phyloP scores from a whole-genome alignment of 1,140 invertebrate genomes.

The Oryzaephilus surinamensis region DNA sequence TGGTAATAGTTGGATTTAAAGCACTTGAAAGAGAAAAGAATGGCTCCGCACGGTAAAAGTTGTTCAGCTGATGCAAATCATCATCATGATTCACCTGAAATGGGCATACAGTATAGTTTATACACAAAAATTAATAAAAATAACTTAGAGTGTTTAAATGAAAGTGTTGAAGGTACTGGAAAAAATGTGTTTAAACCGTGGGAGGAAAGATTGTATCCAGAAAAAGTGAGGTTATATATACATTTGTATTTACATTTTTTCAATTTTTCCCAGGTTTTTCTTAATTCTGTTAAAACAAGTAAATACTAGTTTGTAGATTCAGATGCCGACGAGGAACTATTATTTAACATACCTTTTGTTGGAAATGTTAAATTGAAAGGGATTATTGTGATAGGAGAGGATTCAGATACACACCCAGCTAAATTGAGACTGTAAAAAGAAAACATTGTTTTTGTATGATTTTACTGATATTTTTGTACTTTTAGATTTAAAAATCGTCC shows the following conservation, averaged over 20 bases:
- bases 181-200: conserved; percentile 86
- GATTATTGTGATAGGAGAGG: conserved; percentile 79
- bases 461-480: conserved; percentile 16
- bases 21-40: too few species aligned
- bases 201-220: conserved; percentile 69
- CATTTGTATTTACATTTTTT: conserved; percentile 5
- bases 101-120: conserved; percentile 77
- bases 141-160: conserved; percentile 88
- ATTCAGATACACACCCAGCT: conserved; percentile 71
- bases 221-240: conserved; percentile 33
- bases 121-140: conserved; percentile 81
- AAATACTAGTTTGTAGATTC: conserved; percentile 83
- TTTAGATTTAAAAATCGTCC: conserved; percentile 83
- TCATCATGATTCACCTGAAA: too few species aligned
- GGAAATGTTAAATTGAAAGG: conserved; percentile 92
- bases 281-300: background rate
- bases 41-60: too few species aligned
- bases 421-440: conserved; percentile 70
- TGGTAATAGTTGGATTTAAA: too few species aligned
- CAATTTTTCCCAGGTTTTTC: background rate
- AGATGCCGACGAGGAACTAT: conserved; percentile 86
- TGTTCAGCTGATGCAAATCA: too few species aligned
- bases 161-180: conserved; percentile 72
- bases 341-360: conserved; percentile 94
- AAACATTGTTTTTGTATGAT: background rate